Conservation (phyloP, 2,888 invertebrate species). For the Pardosa pseudoannulata region DNA sequence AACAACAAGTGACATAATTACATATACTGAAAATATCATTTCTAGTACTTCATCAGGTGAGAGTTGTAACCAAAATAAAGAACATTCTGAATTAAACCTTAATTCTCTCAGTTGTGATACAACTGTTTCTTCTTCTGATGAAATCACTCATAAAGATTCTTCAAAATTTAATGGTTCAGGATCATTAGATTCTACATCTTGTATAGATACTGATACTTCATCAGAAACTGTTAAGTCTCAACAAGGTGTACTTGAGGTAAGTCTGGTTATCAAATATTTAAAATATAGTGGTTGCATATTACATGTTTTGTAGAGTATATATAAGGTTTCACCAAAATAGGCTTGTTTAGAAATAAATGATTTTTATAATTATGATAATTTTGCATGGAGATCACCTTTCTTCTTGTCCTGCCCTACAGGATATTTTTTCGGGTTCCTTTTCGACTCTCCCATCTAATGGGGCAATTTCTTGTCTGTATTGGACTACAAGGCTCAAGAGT, state of each 20-base stretch:
- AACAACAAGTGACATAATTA: background rate
- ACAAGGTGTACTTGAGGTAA: background rate
- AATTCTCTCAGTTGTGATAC: background rate
- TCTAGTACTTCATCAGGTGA: background rate
- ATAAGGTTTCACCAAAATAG: too few relatives aligned
- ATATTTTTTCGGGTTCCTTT: too few relatives aligned
- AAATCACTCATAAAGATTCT: background rate
- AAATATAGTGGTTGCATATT: too few relatives aligned
- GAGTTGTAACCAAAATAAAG: background rate
- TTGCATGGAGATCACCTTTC: too few relatives aligned
- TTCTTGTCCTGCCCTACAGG: too few relatives aligned
- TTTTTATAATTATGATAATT: too few relatives aligned
- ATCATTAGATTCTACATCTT: background rate
- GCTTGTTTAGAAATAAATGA: too few relatives aligned
- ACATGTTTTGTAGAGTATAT: too few relatives aligned
- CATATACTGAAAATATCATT: background rate
- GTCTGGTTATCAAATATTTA: too few relatives aligned
- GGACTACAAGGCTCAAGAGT: too few relatives aligned
- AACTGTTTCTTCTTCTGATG: background rate
- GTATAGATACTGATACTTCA: background rate
- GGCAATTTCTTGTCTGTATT: too few relatives aligned
- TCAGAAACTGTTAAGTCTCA: background rate
- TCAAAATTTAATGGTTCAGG: background rate
- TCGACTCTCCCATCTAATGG: too few relatives aligned
- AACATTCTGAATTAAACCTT: background rate